These are phyloP conservation scores for Rallus limicola DNA, from an alignment of 2,113 vertebrate species.

Conservation along the genomic window DNA sequence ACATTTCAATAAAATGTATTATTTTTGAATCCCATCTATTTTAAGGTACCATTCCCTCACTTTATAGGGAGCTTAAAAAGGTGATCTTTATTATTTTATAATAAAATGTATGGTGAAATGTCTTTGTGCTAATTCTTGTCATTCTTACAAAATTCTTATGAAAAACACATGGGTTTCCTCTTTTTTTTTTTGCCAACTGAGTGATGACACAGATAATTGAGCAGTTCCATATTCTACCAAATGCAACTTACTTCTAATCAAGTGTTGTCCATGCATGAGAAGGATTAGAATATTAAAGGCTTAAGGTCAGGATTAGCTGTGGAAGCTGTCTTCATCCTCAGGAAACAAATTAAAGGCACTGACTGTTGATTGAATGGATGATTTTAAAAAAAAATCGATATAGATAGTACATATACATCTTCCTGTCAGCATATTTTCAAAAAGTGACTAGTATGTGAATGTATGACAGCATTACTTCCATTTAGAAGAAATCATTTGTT, in stretches of 20 bases:
- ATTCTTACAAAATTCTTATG: neutral
- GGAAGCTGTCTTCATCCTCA: conserved; percentile 12
- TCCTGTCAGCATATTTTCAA: neutral
- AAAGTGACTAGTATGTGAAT: neutral
- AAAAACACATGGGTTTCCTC: neutral
- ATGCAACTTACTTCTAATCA: conserved; percentile 7
- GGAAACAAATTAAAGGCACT: conserved; percentile 3
- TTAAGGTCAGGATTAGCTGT: conserved; percentile 17
- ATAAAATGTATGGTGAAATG: neutral
- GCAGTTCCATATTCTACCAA: neutral
- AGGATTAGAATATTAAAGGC: conserved; percentile 30
- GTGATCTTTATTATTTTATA: neutral
- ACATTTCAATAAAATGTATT: neutral
- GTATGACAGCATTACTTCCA: neutral
- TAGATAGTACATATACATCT: neutral
- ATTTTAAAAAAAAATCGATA: neutral
- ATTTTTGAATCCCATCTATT: neutral
- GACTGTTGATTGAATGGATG: neutral
- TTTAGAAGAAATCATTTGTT: neutral
- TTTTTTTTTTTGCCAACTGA: neutral
- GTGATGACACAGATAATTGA: neutral
- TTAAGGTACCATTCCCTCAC: neutral
- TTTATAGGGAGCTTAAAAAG: neutral
- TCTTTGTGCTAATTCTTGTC: neutral
- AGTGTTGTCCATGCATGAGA: conserved; percentile 1